Base-by-base conservation (phyloP, 2,113 vertebrate species). In the Phainopepla nitens region DNA sequence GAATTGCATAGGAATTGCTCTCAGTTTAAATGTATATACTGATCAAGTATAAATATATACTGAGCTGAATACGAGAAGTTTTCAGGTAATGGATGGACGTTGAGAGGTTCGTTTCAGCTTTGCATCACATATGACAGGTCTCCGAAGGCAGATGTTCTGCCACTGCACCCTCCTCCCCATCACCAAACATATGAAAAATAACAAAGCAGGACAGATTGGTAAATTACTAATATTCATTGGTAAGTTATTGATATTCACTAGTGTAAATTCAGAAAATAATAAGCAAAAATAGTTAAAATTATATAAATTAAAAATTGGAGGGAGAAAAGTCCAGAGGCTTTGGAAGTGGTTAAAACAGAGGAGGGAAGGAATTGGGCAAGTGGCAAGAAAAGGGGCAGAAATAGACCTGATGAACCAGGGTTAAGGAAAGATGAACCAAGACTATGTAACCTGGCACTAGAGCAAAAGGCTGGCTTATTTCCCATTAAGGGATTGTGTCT, bases 161-260 rank as follows among this genome's bases (percentile, higher is more conserved):
- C 56, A 16, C 18, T 79, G 17, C 13, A 29, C 6, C 14, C 27
- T 82, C 23, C 7, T 60, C 18, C 15, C 7, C 5, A 15, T 27
- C 1, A 2, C 25, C 45, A 75, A 91, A 71, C 2, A 11, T 0
- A 0, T 66, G 39, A 65, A 51, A 69, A 41, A 18, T 25, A 75
- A 50, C 1, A 9, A 70, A 65, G 15, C 10, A 49, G 11, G 19
- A 47, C 23, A 69, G 35, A 49, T 18, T 29, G 22, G 22, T 51
- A 76, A 64, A 80, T 47, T 15, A n/a, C 9, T 35, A 39, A 33
- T 72, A 64, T 20, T 72, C 41, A 24, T 7, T 31, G 27, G 33
- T 71, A 88, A 53, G 68, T 33, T 10, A 35, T 19, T 51, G 41
- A n/a, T 68, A 62, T 27, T 68, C 42, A 28, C 6, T 42, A 39